phyloP scores from a whole-genome alignment of 2,113 vertebrate species.

The Hystrix brachyura region DNA sequence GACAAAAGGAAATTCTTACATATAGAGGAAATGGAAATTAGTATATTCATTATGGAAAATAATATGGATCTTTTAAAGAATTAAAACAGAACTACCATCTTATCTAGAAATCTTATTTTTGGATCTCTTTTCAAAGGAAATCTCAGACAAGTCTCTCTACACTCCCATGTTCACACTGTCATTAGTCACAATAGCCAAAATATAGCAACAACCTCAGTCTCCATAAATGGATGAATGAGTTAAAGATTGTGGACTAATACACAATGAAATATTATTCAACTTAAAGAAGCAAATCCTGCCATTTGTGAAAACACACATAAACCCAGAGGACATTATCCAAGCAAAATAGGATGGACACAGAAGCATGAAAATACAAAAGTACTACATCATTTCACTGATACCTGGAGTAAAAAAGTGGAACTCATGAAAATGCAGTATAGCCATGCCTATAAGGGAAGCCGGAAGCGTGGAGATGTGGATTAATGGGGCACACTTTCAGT shows the following conservation, averaged over 20 bases:
- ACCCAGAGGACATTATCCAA: background rate
- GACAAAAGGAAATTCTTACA: background rate
- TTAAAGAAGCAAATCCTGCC: background rate
- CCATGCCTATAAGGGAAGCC: background rate
- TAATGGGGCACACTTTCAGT: background rate
- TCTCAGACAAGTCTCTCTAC: background rate
- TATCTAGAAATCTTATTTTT: background rate
- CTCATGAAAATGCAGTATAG: background rate
- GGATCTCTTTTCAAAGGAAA: background rate
- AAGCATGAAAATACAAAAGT: background rate
- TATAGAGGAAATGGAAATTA: background rate
- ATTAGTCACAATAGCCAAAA: background rate
- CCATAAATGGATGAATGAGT: too few relatives aligned
- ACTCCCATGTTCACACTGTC: background rate
- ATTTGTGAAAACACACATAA: background rate
- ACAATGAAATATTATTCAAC: background rate
- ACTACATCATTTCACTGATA: background rate
- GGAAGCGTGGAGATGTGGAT: background rate
- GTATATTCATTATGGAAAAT: background rate
- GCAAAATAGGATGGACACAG: background rate
- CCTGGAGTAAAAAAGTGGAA: background rate
- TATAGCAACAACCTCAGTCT: background rate
- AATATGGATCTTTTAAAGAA: background rate
- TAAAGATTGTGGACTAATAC: background rate
- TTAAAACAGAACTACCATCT: too few relatives aligned